Conservation (phyloP, 2,888 invertebrate species). For the Apodemia hepburni region DNA sequence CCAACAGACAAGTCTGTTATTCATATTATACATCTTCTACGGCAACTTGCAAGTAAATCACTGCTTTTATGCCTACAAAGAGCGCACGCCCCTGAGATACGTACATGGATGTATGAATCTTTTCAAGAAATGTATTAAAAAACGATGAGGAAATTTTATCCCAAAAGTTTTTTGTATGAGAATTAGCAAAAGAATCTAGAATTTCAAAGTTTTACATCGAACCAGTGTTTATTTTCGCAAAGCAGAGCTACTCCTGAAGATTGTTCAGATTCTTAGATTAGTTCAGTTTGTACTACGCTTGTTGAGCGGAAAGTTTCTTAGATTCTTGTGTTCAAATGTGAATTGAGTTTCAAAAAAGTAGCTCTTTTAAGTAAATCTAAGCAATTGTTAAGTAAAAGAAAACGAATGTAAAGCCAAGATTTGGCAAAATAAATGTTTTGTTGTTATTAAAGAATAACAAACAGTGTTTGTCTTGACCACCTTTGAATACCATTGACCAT, state of each 20-base stretch:
- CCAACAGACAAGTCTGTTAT: too few relatives aligned
- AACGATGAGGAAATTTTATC: background rate
- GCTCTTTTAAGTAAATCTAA: background rate
- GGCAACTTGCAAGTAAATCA: too few relatives aligned
- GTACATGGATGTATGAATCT: too few relatives aligned
- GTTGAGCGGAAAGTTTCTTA: constrained; percentile 46
- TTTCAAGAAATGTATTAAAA: background rate
- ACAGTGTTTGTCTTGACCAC: too few relatives aligned
- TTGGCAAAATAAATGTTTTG: background rate
- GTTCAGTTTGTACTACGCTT: constrained; percentile 54
- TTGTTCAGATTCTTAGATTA: constrained; percentile 55
- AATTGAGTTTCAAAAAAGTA: constrained; percentile 14
- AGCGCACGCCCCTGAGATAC: too few relatives aligned
- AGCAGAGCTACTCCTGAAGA: constrained; percentile 50
- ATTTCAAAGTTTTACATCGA: constrained; percentile 48
- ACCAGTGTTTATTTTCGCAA: constrained; percentile 48
- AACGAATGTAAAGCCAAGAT: background rate
- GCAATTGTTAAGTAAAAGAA: constrained; percentile 1
- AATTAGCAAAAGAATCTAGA: constrained; percentile 35
- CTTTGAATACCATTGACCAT: too few relatives aligned
- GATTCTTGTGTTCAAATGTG: constrained; percentile 12
- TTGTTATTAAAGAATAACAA: too few relatives aligned
- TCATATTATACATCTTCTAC: too few relatives aligned
- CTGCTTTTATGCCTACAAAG: too few relatives aligned
- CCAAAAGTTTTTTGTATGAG: constrained; percentile 1